Percentiles rank a stretch among this genome's conserved stretches.
These are phyloP conservation scores for Drosophila lacertosa DNA, from an alignment of 1,140 invertebrate genomes.

Conservation along the genomic window DNA sequence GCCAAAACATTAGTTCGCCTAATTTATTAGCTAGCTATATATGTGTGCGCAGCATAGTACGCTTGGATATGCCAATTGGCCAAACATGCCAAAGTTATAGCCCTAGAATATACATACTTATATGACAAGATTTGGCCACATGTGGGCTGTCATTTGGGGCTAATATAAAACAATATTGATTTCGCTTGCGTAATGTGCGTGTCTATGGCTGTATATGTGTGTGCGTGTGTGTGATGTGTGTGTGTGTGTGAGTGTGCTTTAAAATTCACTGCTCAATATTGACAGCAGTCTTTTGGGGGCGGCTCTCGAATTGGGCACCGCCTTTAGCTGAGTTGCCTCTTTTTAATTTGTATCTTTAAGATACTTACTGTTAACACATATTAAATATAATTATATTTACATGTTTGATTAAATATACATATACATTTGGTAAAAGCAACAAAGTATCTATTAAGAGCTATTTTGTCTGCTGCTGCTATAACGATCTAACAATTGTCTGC, in stretches of 20 bases:
- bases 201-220: background rate
- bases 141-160: slow-evolving; percentile 17
- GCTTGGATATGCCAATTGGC: slow-evolving; percentile 27
- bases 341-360: no score
- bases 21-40: slow-evolving; percentile 64
- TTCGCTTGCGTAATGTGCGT: slow-evolving; percentile 32
- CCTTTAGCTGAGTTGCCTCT: no score
- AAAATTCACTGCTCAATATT: slow-evolving; percentile 13
- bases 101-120: background rate
- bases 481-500: slow-evolving; percentile 20
- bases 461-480: slow-evolving; percentile 1
- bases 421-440: no score
- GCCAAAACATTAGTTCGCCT: slow-evolving; percentile 75
- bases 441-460: background rate
- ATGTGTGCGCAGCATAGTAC: background rate
- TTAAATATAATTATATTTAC: no score
- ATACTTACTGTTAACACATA: no score
- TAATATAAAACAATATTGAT: slow-evolving; percentile 53
- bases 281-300: background rate
- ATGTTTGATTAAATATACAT: no score
- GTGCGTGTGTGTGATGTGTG: background rate
- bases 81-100: slow-evolving; percentile 20
- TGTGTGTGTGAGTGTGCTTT: slow-evolving; percentile 1
- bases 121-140: slow-evolving; percentile 5
- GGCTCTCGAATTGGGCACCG: no score